These are phyloP conservation scores for Limanda limanda DNA, from an alignment of 2,113 vertebrate genomes.

Conservation along the genomic window DNA sequence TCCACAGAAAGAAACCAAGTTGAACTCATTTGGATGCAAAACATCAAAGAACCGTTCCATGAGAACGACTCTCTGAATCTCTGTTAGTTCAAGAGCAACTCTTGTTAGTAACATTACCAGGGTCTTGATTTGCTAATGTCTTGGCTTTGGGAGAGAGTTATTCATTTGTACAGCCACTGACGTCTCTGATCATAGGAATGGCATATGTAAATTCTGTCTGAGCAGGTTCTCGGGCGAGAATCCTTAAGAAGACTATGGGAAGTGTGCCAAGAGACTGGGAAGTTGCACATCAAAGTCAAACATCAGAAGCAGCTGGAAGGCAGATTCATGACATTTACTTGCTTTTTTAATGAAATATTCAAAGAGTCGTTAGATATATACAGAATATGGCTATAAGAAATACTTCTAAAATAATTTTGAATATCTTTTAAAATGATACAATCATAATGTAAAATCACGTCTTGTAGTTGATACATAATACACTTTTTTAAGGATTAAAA, in stretches of 20 bases:
- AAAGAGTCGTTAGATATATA: background rate
- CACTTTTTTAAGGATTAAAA: too few relatives aligned
- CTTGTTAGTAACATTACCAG: constrained; percentile 42
- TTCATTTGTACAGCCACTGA: constrained; percentile 51
- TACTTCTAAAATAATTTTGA: too few relatives aligned
- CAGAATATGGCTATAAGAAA: too few relatives aligned
- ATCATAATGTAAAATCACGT: too few relatives aligned
- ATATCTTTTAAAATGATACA: too few relatives aligned
- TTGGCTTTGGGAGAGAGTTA: constrained; percentile 52
- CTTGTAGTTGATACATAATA: too few relatives aligned
- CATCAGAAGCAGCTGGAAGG: constrained; percentile 55
- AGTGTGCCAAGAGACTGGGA: constrained; percentile 46
- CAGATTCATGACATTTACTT: constrained; percentile 49
- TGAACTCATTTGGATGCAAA: constrained; percentile 32
- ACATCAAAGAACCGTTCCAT: constrained; percentile 40
- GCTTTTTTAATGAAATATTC: constrained; percentile 55
- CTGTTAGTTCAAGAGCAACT: constrained; percentile 25
- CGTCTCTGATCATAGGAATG: constrained; percentile 61
- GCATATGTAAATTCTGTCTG: constrained; percentile 57
- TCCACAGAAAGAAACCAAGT: constrained; percentile 10
- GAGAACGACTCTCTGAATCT: constrained; percentile 27
- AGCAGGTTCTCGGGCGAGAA: constrained; percentile 28
- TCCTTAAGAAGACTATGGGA: constrained; percentile 43
- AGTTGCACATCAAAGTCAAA: constrained; percentile 62
- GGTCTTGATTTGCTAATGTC: constrained; percentile 59